Conservation (phyloP, 2,888 invertebrate genomes). For the Lasioglossum figueresi region DNA sequence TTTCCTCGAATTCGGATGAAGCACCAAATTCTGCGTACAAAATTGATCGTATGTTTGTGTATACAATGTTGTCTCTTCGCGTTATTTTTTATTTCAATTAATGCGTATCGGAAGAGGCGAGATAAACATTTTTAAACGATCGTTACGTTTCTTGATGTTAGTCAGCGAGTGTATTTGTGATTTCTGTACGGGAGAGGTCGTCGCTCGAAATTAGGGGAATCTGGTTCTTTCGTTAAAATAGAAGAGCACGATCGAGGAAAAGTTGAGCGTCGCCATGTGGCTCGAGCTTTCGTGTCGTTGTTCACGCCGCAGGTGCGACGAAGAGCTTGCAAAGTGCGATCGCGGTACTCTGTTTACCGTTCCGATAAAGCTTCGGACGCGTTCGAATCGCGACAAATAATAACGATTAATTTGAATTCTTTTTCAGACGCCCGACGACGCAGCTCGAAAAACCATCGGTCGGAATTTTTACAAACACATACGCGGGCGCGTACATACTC, state of each 20-base stretch:
- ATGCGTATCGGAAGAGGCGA: no score
- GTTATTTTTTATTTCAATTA: no score
- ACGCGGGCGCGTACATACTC: no score
- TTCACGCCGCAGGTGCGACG: not conserved
- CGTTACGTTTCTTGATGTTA: no score
- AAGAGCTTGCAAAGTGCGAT: not conserved
- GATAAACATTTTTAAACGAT: no score
- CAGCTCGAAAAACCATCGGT: not conserved
- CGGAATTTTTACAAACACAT: not conserved
- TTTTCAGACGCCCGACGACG: not conserved
- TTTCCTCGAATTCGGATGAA: no score
- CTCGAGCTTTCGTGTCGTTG: not conserved
- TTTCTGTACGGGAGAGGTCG: not conserved
- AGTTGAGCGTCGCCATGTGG: not conserved
- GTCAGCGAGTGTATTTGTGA: not conserved
- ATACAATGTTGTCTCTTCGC: no score
- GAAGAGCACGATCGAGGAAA: not conserved
- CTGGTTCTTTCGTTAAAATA: not conserved
- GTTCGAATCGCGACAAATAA: not conserved
- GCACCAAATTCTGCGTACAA: no score
- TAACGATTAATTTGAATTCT: not conserved
- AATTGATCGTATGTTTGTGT: no score
- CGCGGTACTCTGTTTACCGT: not conserved
- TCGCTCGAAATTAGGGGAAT: not conserved
- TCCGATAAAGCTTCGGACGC: not conserved